Percentiles rank a stretch among this genome's conserved stretches.
These are phyloP conservation scores for Nephrotoma appendiculata DNA, from an alignment of 2,888 invertebrate genomes.

Conservation along the genomic window DNA sequence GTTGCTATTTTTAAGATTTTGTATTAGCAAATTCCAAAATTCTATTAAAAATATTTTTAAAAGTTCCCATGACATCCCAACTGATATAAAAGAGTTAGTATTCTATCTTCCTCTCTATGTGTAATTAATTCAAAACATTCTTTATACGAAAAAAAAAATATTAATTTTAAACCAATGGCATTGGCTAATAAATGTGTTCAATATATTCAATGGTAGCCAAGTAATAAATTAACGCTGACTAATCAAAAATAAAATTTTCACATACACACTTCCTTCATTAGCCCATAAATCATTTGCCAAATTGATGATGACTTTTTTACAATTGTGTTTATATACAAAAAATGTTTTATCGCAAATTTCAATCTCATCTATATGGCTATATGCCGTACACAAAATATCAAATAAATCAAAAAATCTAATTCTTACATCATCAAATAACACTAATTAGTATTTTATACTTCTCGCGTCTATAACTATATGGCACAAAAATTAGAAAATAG, in stretches of 20 bases:
- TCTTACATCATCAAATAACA: background rate
- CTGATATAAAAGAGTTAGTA: too few species aligned
- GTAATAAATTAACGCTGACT: background rate
- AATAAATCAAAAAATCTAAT: background rate
- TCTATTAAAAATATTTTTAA: too few species aligned
- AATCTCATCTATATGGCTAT: background rate
- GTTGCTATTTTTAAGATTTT: too few species aligned
- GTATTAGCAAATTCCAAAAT: too few species aligned
- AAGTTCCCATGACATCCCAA: too few species aligned
- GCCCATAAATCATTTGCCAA: background rate
- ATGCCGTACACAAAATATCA: background rate
- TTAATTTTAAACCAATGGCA: background rate
- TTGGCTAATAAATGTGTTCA: background rate
- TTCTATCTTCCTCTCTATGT: too few species aligned
- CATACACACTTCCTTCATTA: background rate
- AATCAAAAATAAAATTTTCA: background rate
- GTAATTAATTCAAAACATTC: too few species aligned
- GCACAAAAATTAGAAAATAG: background rate
- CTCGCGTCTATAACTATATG: background rate
- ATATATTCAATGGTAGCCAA: background rate
- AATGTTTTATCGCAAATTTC: background rate
- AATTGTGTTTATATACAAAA: background rate
- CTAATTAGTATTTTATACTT: background rate
- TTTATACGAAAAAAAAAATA: background rate
- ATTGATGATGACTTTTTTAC: background rate